phyloP scores from a whole-genome alignment of 2,797 vertebrate species.

The Triplophysa bombifrons region DNA sequence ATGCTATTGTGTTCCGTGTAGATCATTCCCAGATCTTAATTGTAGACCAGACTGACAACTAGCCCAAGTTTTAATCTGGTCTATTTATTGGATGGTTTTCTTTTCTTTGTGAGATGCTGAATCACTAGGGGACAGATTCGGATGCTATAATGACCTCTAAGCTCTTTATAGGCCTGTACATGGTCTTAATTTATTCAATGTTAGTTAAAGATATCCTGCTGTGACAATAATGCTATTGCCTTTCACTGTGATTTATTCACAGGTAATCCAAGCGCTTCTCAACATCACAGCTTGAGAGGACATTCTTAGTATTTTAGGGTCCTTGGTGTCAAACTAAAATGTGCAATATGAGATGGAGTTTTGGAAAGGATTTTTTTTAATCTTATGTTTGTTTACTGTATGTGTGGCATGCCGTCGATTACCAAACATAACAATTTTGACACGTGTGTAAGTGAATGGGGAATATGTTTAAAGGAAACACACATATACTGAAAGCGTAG shows the following conservation, averaged over 20 bases:
- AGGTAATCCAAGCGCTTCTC: neutral
- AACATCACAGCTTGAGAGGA: neutral
- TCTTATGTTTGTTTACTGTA: neutral
- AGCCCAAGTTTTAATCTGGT: constrained; percentile 62
- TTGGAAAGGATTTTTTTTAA: neutral
- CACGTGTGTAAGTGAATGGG: neutral
- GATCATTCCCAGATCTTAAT: constrained; percentile 75
- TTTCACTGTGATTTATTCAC: constrained; percentile 1
- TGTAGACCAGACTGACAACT: constrained; percentile 71
- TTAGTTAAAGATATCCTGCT: constrained; percentile 43
- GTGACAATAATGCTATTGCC: constrained; percentile 37
- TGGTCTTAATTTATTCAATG: constrained; percentile 52
- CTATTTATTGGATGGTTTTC: constrained; percentile 55
- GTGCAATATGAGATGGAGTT: neutral
- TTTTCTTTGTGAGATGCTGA: constrained; percentile 35
- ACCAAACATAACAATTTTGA: neutral
- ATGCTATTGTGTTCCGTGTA: constrained; percentile 73
- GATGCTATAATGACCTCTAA: constrained; percentile 55
- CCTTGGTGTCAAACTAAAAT: neutral
- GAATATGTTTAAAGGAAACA: neutral
- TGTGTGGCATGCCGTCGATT: neutral
- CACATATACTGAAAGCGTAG: neutral
- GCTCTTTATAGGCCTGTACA: constrained; percentile 44
- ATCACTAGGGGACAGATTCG: constrained; percentile 53
- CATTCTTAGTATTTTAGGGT: neutral